Conservation (phyloP, 2,888 invertebrate genomes). For the Desoria tigrina region DNA sequence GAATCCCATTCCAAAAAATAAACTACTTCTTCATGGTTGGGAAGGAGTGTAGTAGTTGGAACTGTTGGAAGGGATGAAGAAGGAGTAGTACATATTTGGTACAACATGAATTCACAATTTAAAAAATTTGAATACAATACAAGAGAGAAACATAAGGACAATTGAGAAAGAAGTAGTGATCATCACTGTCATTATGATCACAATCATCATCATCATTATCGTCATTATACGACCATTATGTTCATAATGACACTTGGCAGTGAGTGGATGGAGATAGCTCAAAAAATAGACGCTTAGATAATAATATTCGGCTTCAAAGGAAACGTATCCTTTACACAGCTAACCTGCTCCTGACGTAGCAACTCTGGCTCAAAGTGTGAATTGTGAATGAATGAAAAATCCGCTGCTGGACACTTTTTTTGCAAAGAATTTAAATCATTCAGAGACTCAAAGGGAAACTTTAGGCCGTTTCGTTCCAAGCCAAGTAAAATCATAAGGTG, state of each 20-base stretch:
- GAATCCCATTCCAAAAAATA: too few species aligned
- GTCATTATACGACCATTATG: constrained; percentile 26
- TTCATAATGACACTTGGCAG: constrained; percentile 18
- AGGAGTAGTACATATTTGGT: constrained; percentile 6
- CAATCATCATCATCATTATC: constrained; percentile 26
- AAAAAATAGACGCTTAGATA: not conserved
- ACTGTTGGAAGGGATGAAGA: too few species aligned
- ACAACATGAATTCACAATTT: constrained; percentile 25
- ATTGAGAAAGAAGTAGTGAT: constrained; percentile 22
- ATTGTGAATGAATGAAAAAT: too few species aligned
- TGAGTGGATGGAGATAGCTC: constrained; percentile 6
- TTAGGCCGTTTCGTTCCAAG: not conserved
- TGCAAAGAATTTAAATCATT: not conserved
- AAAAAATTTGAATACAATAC: constrained; percentile 26
- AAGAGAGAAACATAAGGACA: constrained; percentile 21
- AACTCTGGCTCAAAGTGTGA: too few species aligned
- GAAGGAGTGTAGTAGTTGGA: too few species aligned
- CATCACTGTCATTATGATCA: constrained; percentile 21
- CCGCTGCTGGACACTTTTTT: not conserved
- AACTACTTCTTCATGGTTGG: too few species aligned
- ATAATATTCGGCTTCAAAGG: not conserved
- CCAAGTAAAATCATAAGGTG: not conserved
- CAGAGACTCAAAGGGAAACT: not conserved
- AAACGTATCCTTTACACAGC: too few species aligned
- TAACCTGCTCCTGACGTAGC: too few species aligned